These are phyloP conservation scores for Byasa hedistus DNA, from an alignment of 2,888 invertebrate species.

Conservation along the genomic window DNA sequence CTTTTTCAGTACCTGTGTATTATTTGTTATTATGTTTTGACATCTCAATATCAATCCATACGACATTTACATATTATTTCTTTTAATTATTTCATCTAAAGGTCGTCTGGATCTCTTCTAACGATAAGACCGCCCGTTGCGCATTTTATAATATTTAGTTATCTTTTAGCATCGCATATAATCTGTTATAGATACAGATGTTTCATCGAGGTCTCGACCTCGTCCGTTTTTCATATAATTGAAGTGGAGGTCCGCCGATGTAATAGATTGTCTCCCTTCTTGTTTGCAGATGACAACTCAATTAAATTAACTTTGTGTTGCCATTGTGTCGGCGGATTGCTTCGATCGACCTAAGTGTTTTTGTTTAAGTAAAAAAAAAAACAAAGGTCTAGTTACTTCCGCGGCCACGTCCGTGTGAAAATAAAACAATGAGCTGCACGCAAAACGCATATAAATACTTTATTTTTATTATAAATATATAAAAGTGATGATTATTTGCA, in stretches of 20 bases:
- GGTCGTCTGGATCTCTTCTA: too few relatives aligned
- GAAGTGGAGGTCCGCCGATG: constrained; percentile 1
- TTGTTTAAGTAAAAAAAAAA: neutral
- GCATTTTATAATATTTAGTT: neutral
- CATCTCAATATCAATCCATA: too few relatives aligned
- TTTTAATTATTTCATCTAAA: too few relatives aligned
- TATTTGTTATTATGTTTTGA: too few relatives aligned
- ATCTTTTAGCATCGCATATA: neutral
- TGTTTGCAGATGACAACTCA: constrained; percentile 2
- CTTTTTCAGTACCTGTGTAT: too few relatives aligned
- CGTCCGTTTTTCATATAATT: constrained; percentile 11
- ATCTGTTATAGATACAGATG: neutral
- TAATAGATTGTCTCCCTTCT: constrained; percentile 1
- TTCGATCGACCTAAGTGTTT: neutral
- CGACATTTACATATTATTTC: too few relatives aligned
- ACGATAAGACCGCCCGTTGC: too few relatives aligned
- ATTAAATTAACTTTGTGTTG: neutral
- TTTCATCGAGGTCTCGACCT: neutral
- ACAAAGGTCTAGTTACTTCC: neutral
- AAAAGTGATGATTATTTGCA: too few relatives aligned
- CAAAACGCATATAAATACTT: too few relatives aligned
- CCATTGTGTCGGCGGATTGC: neutral
- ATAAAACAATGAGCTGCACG: neutral
- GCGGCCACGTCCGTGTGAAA: neutral
- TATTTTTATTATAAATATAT: too few relatives aligned